phyloP scores from a whole-genome alignment of 2,113 vertebrate species.

The Calypte anna region DNA sequence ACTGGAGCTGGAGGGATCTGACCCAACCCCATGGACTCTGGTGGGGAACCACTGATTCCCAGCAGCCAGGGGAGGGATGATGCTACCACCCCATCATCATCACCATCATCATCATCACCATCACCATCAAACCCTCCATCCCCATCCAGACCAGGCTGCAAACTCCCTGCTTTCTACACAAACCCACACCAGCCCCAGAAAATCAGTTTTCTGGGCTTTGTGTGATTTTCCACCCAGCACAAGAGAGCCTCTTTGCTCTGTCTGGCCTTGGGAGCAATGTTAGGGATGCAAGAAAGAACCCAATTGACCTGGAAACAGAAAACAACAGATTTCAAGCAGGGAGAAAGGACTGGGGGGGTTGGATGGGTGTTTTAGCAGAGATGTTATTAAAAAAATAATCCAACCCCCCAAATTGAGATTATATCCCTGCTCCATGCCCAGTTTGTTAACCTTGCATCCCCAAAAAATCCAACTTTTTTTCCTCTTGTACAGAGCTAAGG shows the following conservation, averaged over 20 bases:
- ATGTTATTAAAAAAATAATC: not conserved
- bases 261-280: not conserved
- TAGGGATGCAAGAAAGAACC: not conserved
- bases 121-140: not conserved
- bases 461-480: not conserved
- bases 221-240: conserved; percentile 34
- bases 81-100: not conserved
- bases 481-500: not conserved
- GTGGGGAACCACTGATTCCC: not conserved
- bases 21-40: not conserved
- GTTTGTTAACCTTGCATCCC: not conserved
- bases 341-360: not conserved
- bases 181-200: conserved; percentile 28
- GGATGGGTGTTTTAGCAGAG: not conserved
- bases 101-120: no score
- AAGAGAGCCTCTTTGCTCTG: conserved; percentile 16
- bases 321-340: not conserved
- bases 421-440: fast-evolving
- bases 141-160: conserved; percentile 11
- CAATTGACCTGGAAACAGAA: not conserved
- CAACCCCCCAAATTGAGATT: not conserved
- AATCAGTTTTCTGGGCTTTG: conserved; percentile 64
- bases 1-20: not conserved
- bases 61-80: fast-evolving
- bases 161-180: conserved; percentile 54